These are phyloP conservation scores for Seira sanloemensis DNA, from an alignment of 2,888 invertebrate species.

Conservation along the genomic window DNA sequence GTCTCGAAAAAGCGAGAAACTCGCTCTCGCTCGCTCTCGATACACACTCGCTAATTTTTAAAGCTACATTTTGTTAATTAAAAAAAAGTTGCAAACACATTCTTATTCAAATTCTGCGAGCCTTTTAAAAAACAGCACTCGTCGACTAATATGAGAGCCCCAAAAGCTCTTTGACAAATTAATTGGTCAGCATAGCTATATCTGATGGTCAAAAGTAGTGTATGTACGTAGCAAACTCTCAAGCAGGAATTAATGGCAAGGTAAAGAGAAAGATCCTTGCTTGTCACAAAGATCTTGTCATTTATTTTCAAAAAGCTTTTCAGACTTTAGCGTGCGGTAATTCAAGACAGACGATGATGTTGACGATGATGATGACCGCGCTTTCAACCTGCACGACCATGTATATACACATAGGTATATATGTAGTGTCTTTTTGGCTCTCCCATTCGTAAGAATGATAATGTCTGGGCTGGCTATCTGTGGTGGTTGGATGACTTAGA, in stretches of 20 bases:
- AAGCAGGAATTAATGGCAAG: conserved; percentile 33
- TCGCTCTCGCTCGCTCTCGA: no score
- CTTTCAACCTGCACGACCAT: not conserved
- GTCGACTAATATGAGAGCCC: no score
- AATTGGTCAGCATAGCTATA: not conserved
- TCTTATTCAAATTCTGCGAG: not conserved
- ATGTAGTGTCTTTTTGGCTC: not conserved
- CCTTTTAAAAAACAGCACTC: no score
- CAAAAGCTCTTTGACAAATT: not conserved
- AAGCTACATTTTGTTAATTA: not conserved
- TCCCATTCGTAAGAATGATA: no score
- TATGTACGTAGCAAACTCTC: not conserved
- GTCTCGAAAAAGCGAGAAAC: no score
- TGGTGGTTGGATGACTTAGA: no score
- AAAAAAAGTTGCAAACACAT: not conserved
- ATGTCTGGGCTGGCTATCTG: no score
- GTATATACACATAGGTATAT: not conserved
- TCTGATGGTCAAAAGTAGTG: not conserved
- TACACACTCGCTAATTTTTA: no score
- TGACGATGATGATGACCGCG: not conserved
- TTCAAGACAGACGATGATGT: conserved; percentile 21
- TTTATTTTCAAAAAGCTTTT: conserved; percentile 8
- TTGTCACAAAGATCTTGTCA: conserved; percentile 35
- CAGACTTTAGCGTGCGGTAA: not conserved
- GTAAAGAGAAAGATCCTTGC: conserved; percentile 50